Percentiles rank a stretch among this genome's conserved stretches.
These are phyloP conservation scores for Cepphus grylle DNA, from an alignment of 2,113 vertebrate genomes.

Conservation along the genomic window DNA sequence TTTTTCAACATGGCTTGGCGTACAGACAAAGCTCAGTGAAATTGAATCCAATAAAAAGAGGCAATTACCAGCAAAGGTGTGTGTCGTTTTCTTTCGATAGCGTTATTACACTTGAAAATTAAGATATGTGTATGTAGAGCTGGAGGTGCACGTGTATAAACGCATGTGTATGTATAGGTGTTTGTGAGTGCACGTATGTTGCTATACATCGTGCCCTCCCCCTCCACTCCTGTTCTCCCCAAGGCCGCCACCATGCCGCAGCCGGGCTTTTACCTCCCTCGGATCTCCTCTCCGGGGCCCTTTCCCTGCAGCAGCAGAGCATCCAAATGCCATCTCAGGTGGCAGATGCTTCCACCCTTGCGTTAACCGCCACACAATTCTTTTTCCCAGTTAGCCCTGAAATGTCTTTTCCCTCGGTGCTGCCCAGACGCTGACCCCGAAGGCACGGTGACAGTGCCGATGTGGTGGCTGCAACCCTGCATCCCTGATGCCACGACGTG, in stretches of 20 bases:
- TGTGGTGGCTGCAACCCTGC: background rate
- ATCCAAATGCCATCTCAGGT: background rate
- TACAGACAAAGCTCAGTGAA: background rate
- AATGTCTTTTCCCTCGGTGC: fast-evolving
- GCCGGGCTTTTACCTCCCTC: background rate
- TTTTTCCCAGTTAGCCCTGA: background rate
- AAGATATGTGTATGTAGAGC: fast-evolving
- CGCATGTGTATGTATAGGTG: fast-evolving
- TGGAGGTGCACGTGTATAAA: background rate
- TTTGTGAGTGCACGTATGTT: background rate
- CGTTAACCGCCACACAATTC: fast-evolving
- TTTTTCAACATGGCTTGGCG: background rate
- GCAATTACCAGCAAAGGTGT: background rate
- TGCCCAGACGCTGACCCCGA: fast-evolving
- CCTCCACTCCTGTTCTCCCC: fast-evolving
- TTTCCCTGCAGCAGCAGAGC: background rate
- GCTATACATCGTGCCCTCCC: background rate
- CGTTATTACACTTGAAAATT: background rate
- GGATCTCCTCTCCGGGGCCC: background rate
- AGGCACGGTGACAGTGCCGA: fast-evolving
- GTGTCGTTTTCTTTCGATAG: background rate
- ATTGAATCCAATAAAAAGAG: background rate
- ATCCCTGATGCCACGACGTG: fast-evolving
- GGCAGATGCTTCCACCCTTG: background rate
- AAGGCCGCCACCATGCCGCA: fast-evolving